Evolutionary conservation across 2,888 invertebrate genomes (phyloP).

Genomic region (Villa cingulata): DNA sequence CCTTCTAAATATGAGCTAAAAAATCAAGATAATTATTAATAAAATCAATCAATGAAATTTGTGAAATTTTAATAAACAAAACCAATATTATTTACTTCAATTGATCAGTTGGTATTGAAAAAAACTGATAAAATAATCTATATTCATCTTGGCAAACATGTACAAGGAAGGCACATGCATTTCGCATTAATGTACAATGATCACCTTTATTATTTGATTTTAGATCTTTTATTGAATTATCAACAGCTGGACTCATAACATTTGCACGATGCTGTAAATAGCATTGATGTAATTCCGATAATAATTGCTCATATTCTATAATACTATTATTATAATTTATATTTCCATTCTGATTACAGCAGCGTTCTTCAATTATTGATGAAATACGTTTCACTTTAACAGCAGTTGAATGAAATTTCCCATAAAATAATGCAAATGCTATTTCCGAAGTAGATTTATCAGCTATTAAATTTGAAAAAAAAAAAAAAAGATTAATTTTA

Average conservation of each 20-base stretch:
- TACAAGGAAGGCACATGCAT: slow-evolving; percentile 78
- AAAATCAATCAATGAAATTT: neutral
- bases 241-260: slow-evolving; percentile 56
- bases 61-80: no score
- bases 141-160: slow-evolving; percentile 93
- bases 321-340: slow-evolving; percentile 48
- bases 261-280: slow-evolving; percentile 61
- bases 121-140: slow-evolving; percentile 82
- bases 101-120: slow-evolving; percentile 51
- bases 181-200: slow-evolving; percentile 71
- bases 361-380: slow-evolving; percentile 64
- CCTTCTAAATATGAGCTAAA: slow-evolving; percentile 64
- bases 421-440: slow-evolving; percentile 77
- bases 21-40: no score
- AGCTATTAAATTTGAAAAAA: slow-evolving; percentile 8
- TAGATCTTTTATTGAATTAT: slow-evolving; percentile 52
- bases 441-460: slow-evolving; percentile 42
- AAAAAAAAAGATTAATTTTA: neutral
- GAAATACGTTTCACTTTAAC: slow-evolving; percentile 70
- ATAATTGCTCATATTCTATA: slow-evolving; percentile 57
- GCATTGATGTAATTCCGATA: slow-evolving; percentile 68
- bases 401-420: slow-evolving; percentile 88
- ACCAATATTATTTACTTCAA: slow-evolving; percentile 42
- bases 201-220: slow-evolving; percentile 52
- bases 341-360: slow-evolving; percentile 44